phyloP scores from a whole-genome alignment of 2,797 vertebrate species.

The Astyanax mexicanus region DNA sequence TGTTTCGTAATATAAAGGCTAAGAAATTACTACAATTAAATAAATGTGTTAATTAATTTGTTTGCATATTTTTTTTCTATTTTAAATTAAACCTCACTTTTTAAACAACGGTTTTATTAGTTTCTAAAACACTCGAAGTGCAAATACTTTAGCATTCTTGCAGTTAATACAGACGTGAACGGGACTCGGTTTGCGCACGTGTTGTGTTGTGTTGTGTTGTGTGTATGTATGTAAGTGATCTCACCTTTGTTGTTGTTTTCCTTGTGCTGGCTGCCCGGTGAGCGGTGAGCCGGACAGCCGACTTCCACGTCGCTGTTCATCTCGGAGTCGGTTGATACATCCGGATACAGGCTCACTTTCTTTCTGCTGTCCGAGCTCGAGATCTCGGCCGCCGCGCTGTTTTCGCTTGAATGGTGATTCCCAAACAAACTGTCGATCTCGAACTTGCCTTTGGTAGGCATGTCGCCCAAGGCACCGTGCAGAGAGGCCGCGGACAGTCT shows the following conservation, averaged over 20 bases:
- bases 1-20: too few relatives aligned
- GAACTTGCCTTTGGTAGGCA: constrained; percentile 96
- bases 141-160: not conserved
- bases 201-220: not conserved
- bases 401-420: constrained; percentile 84
- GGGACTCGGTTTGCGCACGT: not conserved
- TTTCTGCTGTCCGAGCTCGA: constrained; percentile 91
- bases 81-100: not conserved
- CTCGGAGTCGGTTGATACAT: constrained; percentile 94
- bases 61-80: not conserved
- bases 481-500: constrained; percentile 94
- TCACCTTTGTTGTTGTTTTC: constrained; percentile 97
- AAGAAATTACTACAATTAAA: too few relatives aligned
- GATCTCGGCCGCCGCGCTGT: constrained; percentile 87
- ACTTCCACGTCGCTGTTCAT: constrained; percentile 99
- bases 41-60: not conserved
- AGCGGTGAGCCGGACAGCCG: constrained; percentile 94
- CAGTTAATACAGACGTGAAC: not conserved
- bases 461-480: constrained; percentile 91
- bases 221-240: not conserved
- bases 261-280: constrained; percentile 91
- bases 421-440: constrained; percentile 98
- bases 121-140: not conserved
- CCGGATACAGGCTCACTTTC: constrained; percentile 93
- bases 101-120: too few relatives aligned